Base-by-base conservation (phyloP, 2,888 invertebrate genomes). In the Lasioglossum leucozonium region DNA sequence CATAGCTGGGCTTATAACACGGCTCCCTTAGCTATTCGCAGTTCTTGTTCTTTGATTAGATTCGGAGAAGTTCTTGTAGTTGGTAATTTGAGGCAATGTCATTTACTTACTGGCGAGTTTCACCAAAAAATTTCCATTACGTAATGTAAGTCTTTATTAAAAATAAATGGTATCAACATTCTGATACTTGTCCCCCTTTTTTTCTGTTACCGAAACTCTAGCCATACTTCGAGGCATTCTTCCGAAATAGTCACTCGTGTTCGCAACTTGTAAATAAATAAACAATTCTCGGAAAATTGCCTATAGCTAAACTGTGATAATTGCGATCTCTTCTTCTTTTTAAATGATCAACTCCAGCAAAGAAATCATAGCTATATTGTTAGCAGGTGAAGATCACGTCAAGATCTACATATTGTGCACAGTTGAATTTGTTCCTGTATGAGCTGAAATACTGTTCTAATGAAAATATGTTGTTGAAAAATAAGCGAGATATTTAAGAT, bases 21-120 rank as follows among this genome's bases (percentile, higher is more conserved):
- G 13, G 34, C 58, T 79, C 67, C 65, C 76, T 67, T 85, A 73
- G 78, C 72, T 76, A 85, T 81, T 81, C 74, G 78, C 78, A 40
- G 72, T 26, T 62, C 78, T 77, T 76, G 85, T 78, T 77, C 78
- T 79, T 62, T 81, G 81, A 86, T 85, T 86, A 85, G 73, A 74
- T 79, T 77, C 44, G 55, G 62, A 73, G 76, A 86, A 85, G 69
- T 86, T 82, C 73, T 76, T 74, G 44, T 74, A 73, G 26, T 73
- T 42, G n/a, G 73, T 65, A 77, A 85, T 85, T 85, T 76, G 11
- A 75, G 22, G 72, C 37, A 85, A 84, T 77, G 62, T 84, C 77
- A 26, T 77, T 84, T 73, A 76, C 55, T 58, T 65, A 30, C 22
- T 34, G 44, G 30, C 30, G 72, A 72, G 58, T 79, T 58, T 44